phyloP scores from a whole-genome alignment of 30 jellyfish, hydroid and myxozoan species.

The Pelagia noctiluca region DNA sequence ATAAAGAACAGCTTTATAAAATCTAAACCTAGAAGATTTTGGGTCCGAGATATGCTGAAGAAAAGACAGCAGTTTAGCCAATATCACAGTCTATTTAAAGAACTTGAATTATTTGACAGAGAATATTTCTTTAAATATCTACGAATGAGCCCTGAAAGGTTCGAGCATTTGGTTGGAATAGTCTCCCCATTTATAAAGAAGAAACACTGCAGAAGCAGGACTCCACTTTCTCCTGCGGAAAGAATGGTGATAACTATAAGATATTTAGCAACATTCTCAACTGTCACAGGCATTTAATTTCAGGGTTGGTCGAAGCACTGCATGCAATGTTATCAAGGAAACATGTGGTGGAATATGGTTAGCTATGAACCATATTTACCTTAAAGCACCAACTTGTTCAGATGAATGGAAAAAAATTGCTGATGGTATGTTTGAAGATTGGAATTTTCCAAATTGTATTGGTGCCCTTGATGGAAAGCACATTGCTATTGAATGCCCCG shows the following conservation, averaged over 20 bases:
- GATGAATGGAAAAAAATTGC: slow-evolving; percentile 79
- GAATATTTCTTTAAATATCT: too few species aligned
- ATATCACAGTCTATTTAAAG: too few species aligned
- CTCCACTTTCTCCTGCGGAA: slow-evolving; percentile 12
- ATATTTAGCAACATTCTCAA: slow-evolving; percentile 14
- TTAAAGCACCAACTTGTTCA: too few species aligned
- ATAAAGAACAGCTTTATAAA: too few species aligned
- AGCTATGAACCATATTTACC: too few species aligned
- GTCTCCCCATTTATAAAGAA: slow-evolving; percentile 21
- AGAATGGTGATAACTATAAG: too few species aligned
- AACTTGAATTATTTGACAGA: too few species aligned
- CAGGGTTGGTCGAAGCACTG: slow-evolving; percentile 22
- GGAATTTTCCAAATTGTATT: slow-evolving; percentile 75
- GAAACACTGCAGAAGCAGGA: slow-evolving; percentile 8
- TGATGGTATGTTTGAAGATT: slow-evolving; percentile 20
- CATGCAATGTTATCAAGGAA: slow-evolving; percentile 27
- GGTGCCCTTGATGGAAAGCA: slow-evolving; percentile 89
- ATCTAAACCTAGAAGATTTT: too few species aligned
- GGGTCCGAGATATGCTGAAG: too few species aligned
- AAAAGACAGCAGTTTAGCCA: too few species aligned
- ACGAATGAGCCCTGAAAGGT: slow-evolving; percentile 21
- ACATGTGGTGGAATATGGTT: slow-evolving; percentile 20
- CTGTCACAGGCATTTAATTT: slow-evolving; percentile 21
- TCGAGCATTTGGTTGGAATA: slow-evolving; percentile 10
- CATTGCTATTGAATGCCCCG: slow-evolving; percentile 68